phyloP scores from a whole-genome alignment of 2,888 invertebrate species.

The Netelia melanura region DNA sequence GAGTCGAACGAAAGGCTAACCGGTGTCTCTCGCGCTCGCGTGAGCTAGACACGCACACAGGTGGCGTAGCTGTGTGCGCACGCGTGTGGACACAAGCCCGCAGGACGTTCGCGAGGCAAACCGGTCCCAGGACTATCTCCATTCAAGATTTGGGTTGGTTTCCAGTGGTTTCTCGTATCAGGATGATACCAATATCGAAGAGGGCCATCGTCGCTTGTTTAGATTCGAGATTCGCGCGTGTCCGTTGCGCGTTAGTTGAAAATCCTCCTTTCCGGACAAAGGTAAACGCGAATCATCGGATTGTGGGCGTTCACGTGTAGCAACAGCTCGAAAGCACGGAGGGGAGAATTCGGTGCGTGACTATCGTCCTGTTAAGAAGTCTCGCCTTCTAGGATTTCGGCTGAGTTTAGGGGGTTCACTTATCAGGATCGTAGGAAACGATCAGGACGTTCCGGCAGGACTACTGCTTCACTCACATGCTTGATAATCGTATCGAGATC shows the following conservation, averaged over 20 bases:
- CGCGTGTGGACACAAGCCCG: constrained; percentile 15
- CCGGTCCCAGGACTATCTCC: constrained; percentile 57
- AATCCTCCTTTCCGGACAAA: constrained; percentile 16
- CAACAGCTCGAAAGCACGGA: neutral
- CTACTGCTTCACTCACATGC: constrained; percentile 19
- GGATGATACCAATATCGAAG: constrained; percentile 71
- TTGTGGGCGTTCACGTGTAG: constrained; percentile 7
- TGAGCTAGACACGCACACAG: constrained; percentile 22
- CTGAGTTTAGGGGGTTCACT: constrained; percentile 79
- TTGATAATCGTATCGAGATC: constrained; percentile 2
- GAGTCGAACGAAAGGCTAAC: constrained; percentile 68
- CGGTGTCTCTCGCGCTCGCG: constrained; percentile 43
- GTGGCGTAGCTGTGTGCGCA: neutral
- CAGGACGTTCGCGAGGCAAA: constrained; percentile 65
- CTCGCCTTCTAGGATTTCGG: constrained; percentile 76
- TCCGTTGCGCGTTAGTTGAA: constrained; percentile 2
- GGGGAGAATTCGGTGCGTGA: constrained; percentile 29
- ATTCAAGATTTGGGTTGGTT: constrained; percentile 76
- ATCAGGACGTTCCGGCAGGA: constrained; percentile 21
- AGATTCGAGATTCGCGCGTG: constrained; percentile 29
- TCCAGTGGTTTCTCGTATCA: constrained; percentile 78
- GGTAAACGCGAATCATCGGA: constrained; percentile 20
- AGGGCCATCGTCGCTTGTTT: constrained; percentile 24
- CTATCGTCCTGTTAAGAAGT: constrained; percentile 20
- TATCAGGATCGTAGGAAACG: constrained; percentile 76